Evolutionary conservation across 23 tunicate species (phyloP).

Genomic region (Oikopleura albicans): DNA sequence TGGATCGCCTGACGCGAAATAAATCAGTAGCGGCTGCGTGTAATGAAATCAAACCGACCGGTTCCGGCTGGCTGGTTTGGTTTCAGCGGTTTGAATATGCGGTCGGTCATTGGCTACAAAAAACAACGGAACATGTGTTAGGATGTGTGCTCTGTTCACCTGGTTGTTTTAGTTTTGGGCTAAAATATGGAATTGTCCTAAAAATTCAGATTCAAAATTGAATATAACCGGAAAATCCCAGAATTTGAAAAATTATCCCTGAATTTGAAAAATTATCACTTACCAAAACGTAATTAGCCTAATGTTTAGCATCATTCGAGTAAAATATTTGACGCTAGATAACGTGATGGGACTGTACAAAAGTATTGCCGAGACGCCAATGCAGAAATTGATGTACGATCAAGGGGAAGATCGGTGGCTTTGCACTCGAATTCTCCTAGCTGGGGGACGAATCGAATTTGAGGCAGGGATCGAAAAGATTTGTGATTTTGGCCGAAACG

Average conservation of each 20-base stretch:
- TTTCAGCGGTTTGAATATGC: constrained; percentile 22
- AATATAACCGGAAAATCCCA: background rate
- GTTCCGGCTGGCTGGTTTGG: constrained; percentile 18
- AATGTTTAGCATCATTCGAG: background rate
- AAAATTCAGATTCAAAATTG: background rate
- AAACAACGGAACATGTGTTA: constrained; percentile 18
- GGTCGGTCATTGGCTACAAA: constrained; percentile 20
- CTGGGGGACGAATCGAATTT: constrained; percentile 96
- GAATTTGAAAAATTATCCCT: too few species aligned
- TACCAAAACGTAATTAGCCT: too few species aligned
- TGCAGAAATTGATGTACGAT: background rate
- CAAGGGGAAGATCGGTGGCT: constrained; percentile 98
- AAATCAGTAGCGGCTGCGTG: constrained; percentile 88
- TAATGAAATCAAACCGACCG: constrained; percentile 76
- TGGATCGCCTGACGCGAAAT: constrained; percentile 75
- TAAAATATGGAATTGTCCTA: background rate
- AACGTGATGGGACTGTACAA: background rate
- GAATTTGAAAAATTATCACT: too few species aligned
- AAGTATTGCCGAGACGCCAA: constrained; percentile 1
- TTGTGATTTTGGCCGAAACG: too few species aligned
- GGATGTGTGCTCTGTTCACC: constrained; percentile 21
- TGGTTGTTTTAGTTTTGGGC: constrained; percentile 22
- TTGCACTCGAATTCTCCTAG: constrained; percentile 64
- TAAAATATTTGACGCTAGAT: background rate
- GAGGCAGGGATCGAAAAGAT: too few species aligned